These are phyloP conservation scores for Mechanitis mazaeus DNA, from an alignment of 2,888 invertebrate genomes.

Conservation along the genomic window DNA sequence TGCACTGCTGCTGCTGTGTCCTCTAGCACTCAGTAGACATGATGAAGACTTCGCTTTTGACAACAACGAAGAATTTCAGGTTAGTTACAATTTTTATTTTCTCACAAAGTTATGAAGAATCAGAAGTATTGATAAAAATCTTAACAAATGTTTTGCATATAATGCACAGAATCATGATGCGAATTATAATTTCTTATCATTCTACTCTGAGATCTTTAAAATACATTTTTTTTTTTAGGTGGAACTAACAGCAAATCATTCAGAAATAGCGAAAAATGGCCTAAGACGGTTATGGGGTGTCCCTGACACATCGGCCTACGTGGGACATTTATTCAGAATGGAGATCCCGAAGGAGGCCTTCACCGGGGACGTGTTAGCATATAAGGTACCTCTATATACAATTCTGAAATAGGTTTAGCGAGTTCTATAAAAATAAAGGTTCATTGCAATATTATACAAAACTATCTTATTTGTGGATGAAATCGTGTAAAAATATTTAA, in stretches of 20 bases:
- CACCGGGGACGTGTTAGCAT: slow-evolving; percentile 79
- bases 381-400: slow-evolving; percentile 76
- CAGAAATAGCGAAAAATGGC: slow-evolving; percentile 70
- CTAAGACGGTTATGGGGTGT: slow-evolving; percentile 76
- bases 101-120: not conserved
- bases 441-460: not conserved
- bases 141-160: slow-evolving; percentile 10
- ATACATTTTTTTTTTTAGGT: slow-evolving; percentile 46
- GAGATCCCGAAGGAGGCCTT: slow-evolving; percentile 84
- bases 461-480: not conserved
- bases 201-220: slow-evolving; percentile 3
- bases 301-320: slow-evolving; percentile 80
- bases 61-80: slow-evolving; percentile 70
- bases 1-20: slow-evolving; percentile 60
- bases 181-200: slow-evolving; percentile 14
- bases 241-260: slow-evolving; percentile 67
- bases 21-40: slow-evolving; percentile 61
- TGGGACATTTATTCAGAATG: slow-evolving; percentile 84
- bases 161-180: slow-evolving; percentile 17
- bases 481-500: not conserved
- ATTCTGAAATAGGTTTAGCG: slow-evolving; percentile 1
- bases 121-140: slow-evolving; percentile 7
- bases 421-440: too few relatives aligned
- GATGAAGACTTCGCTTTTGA: slow-evolving; percentile 74
- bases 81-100: slow-evolving; percentile 31